Base-by-base conservation (phyloP, 2,888 invertebrate species). In the Eupithecia subfuscata region DNA sequence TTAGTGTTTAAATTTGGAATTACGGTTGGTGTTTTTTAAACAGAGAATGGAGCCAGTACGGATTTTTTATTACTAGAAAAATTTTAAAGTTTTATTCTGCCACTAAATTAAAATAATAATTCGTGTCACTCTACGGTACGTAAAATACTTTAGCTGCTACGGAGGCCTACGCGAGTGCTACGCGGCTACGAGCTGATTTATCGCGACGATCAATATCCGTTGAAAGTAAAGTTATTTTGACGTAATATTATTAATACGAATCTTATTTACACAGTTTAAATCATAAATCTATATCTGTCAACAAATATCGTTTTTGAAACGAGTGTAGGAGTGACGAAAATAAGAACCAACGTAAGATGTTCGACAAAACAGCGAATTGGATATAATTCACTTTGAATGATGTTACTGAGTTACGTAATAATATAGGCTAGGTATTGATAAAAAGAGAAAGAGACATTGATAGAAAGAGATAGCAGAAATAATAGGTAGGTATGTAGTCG, bases 31-130 rank as follows among this genome's bases (percentile, higher is more conserved):
- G 92, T 87, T 89, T 83, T 83, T 78, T 79, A 81, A 74, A 79
- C 78, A 84, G 85, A 84, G 87, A 85, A 92, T 92, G 91, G 89
- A 89, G 87, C 85, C 89, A 89, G 93, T 93, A 92, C 88, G 91
- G 87, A 84, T 64, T 64, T 63, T 75, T 74, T 70, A 11, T 14
- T 48, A 37, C n/a, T 52, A 37, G 22, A 64, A 37, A 16, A 2
- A 22, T 6, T 34, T 37, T 65, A 64, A 76, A 69, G 67, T 73
- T 65, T 60, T 67, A 75, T 73, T 74, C 37, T 37, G 22, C 37
- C 65, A 74, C 69, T 70, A 75, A 71, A 45, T 73, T 67, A 25
- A 69, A 78, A 78, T 76, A 69, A 79, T 76, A 74, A 72, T 77
- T 81, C 82, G 83, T 85, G 85, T 82, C 81, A 76, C 75, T 79